phyloP scores from a whole-genome alignment of 2,113 vertebrate species.

The Brienomyrus longianalis region DNA sequence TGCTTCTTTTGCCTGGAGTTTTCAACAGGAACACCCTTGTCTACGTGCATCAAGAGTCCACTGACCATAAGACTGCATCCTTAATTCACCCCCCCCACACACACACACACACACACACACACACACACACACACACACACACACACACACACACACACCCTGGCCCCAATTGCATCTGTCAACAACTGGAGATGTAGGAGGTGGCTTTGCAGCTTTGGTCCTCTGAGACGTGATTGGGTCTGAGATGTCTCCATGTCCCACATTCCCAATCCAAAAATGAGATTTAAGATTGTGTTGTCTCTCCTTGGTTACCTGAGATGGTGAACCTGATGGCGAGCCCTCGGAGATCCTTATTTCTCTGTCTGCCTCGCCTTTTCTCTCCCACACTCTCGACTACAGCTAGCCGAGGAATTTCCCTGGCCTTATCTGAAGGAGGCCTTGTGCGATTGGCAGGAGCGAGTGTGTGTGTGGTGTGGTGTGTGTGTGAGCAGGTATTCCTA shows the following conservation, averaged over 20 bases:
- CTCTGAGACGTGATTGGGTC: background rate
- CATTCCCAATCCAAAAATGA: background rate
- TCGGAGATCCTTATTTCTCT: background rate
- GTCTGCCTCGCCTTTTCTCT: background rate
- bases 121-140: background rate
- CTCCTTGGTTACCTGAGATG: background rate
- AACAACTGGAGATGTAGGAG: background rate
- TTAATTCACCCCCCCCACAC: background rate
- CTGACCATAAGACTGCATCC: conserved; percentile 9
- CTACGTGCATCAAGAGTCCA: background rate
- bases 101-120: background rate
- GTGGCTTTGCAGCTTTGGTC: background rate
- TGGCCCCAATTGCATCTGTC: background rate
- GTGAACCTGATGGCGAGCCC: background rate
- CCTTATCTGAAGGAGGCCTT: background rate
- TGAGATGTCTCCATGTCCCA: background rate
- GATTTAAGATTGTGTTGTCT: background rate
- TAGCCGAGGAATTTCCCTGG: background rate
- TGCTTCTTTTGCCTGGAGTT: background rate
- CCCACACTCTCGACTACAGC: background rate
- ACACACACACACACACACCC: background rate
- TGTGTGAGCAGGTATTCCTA: too few relatives aligned
- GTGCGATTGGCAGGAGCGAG: background rate
- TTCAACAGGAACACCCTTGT: background rate
- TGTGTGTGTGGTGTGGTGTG: background rate